Conservation (phyloP, 2,888 invertebrate genomes). For the Tribolium freemani region DNA sequence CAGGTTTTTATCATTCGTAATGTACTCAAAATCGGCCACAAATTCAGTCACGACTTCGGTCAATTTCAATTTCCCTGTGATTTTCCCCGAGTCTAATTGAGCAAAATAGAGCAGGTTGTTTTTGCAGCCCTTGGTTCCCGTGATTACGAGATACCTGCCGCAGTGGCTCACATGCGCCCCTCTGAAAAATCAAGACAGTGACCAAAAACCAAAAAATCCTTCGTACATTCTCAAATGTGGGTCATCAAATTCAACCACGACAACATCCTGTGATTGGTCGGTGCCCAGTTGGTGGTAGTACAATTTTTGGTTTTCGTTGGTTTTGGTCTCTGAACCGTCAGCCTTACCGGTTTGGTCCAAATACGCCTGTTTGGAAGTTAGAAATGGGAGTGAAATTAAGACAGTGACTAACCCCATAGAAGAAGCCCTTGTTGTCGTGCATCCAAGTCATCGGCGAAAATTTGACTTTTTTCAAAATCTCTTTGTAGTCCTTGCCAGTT, state of each 20-base stretch:
- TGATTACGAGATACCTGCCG: constrained; percentile 89
- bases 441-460: constrained; percentile 95
- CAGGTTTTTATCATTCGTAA: constrained; percentile 88
- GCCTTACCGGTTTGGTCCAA: constrained; percentile 83
- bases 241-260: constrained; percentile 92
- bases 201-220: neutral
- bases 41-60: constrained; percentile 89
- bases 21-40: constrained; percentile 95
- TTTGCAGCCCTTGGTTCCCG: constrained; percentile 89
- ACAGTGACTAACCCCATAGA: constrained; percentile 80
- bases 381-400: neutral
- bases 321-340: constrained; percentile 92
- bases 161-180: constrained; percentile 91
- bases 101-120: constrained; percentile 92
- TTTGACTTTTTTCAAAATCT: constrained; percentile 92
- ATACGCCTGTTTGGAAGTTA: constrained; percentile 75
- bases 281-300: constrained; percentile 93
- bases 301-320: constrained; percentile 91
- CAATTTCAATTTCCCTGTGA: constrained; percentile 77
- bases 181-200: constrained; percentile 69
- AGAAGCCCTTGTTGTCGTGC: constrained; percentile 94
- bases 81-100: constrained; percentile 77
- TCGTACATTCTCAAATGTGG: constrained; percentile 92
- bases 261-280: constrained; percentile 86
- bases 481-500: constrained; percentile 88